Evolutionary conservation across 2,797 vertebrate genomes (phyloP), one percentile per base, ranked within the genome.

Genomic region (Arnoldichthys spilopterus): DNA sequence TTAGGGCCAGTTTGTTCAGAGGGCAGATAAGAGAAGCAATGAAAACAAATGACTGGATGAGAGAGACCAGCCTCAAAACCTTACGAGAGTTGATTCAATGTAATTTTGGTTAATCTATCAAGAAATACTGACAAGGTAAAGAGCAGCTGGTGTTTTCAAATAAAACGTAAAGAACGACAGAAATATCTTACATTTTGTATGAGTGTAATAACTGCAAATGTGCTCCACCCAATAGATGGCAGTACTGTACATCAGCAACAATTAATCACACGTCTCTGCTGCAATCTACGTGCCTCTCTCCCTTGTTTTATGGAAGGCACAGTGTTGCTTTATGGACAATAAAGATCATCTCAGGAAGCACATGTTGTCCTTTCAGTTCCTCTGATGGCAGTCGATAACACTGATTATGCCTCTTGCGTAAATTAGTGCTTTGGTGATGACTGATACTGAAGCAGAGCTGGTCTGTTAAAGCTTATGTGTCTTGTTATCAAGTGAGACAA

Each of bases 201-300:
- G 4, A 15, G 9, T 12, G 15, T 1, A 9, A 74, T 3, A 11
- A 20, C 13, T 66, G 34, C 45, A 66, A 22, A 70, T 64, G 12
- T 26, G 30, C 4, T 79, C 30, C 80, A 37, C 81, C 93, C 93
- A 92, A 89, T 37, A 94, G 93, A 89, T 90, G 93, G 92, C 93
- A 93, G 87, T 87, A 89, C 87, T 84, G 87, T 64, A 90, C 87
- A 82, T 88, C 74, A 78, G 24, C 84, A 79, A 73, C 58, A 61
- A 56, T 76, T 71, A 72, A 73, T 34, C 62, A 58, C 43, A 78
- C 74, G 58, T 34, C 47, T 77, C 30, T 22, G 5, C 11, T 16
- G 20, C 32, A 80, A 76, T 2, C 63, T 80, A 84, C 32, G 22
- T 72, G 28, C 75, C 51, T 28, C 67, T 16, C 59, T 76, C 70